Conservation (phyloP, 2,888 invertebrate genomes). For the Melinaea marsaeus region DNA sequence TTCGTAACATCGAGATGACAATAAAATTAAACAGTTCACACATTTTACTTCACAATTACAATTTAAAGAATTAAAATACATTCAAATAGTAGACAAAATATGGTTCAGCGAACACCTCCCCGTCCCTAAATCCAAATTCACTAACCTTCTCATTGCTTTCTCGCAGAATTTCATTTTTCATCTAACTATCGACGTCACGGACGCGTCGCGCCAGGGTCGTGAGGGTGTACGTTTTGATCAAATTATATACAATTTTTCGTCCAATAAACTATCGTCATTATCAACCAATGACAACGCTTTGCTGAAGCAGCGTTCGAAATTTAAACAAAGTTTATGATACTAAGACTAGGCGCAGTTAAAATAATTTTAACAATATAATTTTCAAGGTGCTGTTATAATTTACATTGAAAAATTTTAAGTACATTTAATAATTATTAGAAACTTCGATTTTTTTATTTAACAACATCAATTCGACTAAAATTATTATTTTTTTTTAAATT, state of each 20-base stretch:
- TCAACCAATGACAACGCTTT: conserved; percentile 30
- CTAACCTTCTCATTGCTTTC: conserved; percentile 74
- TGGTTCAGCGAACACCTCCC: conserved; percentile 47
- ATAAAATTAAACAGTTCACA: conserved; percentile 41
- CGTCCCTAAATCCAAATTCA: conserved; percentile 64
- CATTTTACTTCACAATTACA: conserved; percentile 57
- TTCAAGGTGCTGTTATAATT: conserved; percentile 71
- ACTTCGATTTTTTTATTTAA: conserved; percentile 67
- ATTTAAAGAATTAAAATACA: conserved; percentile 61
- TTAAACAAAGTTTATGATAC: conserved; percentile 68
- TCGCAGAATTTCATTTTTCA: conserved; percentile 53
- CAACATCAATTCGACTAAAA: conserved; percentile 77
- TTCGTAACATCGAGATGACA: conserved; percentile 35
- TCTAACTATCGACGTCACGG: conserved; percentile 55
- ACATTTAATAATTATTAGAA: conserved; percentile 70
- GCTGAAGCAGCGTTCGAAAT: conserved; percentile 48
- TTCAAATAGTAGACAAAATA: conserved; percentile 54
- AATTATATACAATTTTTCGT: conserved; percentile 45
- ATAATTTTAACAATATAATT: conserved; percentile 67
- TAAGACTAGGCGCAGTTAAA: conserved; percentile 75
- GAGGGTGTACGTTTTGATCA: conserved; percentile 53
- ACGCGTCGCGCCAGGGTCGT: conserved; percentile 45
- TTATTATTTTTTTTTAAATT: conserved; percentile 49
- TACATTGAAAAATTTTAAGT: conserved; percentile 74
- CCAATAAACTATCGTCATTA: conserved; percentile 28